Evolutionary conservation across 1,140 invertebrate species (phyloP), one percentile per base, ranked within the genome.

Genomic region (Gryllus bimaculatus): DNA sequence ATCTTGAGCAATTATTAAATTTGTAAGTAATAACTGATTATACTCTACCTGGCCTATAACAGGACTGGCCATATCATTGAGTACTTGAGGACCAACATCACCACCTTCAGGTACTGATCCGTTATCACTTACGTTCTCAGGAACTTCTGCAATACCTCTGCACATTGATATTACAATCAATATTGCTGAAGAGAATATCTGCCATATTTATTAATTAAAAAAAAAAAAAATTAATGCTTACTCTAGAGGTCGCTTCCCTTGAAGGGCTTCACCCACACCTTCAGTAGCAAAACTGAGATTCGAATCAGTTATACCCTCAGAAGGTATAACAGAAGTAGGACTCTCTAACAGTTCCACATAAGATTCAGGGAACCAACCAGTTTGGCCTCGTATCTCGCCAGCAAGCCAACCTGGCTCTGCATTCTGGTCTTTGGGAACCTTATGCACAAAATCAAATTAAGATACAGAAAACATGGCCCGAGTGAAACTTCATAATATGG

Each of bases 301-400:
- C 10, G 78, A 2, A 18, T 78, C 78, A 47, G 47, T 20, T 21
- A 47, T 39, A 8, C 78, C 66, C 18, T 10, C 48, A 21, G 47
- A 39, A 77, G 76, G 20, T 18, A 20, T 77, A 12, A 48, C 48
- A 73, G 78, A 49, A 39, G 78, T 47, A 74, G 78, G 75, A 76
- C 81, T 85, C 81, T 91, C 91, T n/a, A 96, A 85, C 48, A 91
- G 90, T 84, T 98, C 95, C 15, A 97, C 96, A 86, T 99, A 99
- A 8, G 95, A 95, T 86, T 98, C 95, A 7, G 98, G 98, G 87
- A 99, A 99, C 96, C 97, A 99, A n/a, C 98, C 97, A 8, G 92
- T 93, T 81, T 93, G 91, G 26, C 94, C 95, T 83, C 94, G 89
- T 48, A 96, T 90, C 84, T 96, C 94, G 8, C 98, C 98, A 81